phyloP scores from a whole-genome alignment of 2,113 vertebrate genomes.

The Vulpes lagopus region DNA sequence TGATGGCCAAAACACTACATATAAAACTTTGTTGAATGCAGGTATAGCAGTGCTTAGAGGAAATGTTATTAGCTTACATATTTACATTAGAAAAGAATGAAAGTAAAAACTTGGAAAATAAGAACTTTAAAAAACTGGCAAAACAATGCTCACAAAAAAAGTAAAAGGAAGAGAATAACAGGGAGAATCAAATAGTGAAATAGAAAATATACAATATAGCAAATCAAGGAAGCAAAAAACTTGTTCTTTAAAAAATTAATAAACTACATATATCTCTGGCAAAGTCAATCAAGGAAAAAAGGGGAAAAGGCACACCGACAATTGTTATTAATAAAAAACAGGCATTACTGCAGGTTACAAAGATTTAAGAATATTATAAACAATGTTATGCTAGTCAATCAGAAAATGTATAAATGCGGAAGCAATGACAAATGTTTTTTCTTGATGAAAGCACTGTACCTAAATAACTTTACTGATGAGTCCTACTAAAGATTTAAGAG shows the following conservation, averaged over 20 bases:
- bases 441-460: background rate
- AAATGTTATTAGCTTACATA: background rate
- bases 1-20: background rate
- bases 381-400: background rate
- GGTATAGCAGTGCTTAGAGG: background rate
- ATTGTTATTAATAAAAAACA: background rate
- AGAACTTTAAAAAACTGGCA: background rate
- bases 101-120: background rate
- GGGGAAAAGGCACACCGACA: background rate
- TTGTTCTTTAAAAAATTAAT: constrained; percentile 10
- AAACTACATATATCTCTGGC: background rate
- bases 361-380: background rate
- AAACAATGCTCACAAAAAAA: background rate
- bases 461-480: background rate
- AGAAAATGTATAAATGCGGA: background rate
- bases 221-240: background rate
- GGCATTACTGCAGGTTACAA: background rate
- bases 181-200: constrained; percentile 6
- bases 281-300: background rate
- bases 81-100: background rate
- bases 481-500: constrained; percentile 18
- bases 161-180: background rate
- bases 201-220: background rate
- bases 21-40: constrained; percentile 1
- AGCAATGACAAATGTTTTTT: background rate